Evolutionary conservation across 2,113 vertebrate species (phyloP).

Genomic region (Pristiophorus japonicus): DNA sequence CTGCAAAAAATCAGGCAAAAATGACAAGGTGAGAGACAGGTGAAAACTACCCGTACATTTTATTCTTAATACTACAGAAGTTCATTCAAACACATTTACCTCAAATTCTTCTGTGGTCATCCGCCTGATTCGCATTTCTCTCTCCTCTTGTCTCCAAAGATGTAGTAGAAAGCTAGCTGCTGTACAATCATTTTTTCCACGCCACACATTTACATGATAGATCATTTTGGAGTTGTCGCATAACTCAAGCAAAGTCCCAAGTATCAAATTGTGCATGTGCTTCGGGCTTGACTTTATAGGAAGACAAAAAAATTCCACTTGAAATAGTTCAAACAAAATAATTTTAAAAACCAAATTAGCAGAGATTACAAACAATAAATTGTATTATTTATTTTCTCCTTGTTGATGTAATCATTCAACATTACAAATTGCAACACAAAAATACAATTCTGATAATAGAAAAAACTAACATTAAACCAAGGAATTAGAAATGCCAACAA

Average conservation of each 20-base stretch:
- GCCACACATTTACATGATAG: conserved; percentile 68
- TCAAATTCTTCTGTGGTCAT: conserved; percentile 60
- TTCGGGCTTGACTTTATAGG: conserved; percentile 64
- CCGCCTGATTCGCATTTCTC: conserved; percentile 66
- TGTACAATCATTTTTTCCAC: conserved; percentile 57
- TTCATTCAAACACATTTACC: conserved; percentile 54
- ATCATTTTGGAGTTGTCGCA: conserved; percentile 75
- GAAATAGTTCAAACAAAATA: neutral
- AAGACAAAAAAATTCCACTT: conserved; percentile 36
- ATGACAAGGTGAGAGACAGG: neutral
- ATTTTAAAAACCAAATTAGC: no score
- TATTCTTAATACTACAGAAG: neutral
- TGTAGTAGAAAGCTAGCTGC: conserved; percentile 72
- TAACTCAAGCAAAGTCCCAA: conserved; percentile 80
- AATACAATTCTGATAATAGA: neutral
- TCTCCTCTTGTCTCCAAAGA: conserved; percentile 81
- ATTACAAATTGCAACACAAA: neutral
- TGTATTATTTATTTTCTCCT: neutral
- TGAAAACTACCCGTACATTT: no score
- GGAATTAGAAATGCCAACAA: neutral
- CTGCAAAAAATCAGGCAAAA: neutral
- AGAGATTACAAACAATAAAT: conserved; percentile 14
- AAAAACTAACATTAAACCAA: neutral
- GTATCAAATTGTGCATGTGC: conserved; percentile 60
- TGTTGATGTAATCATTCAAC: neutral